Percentiles rank a stretch among this genome's conserved stretches.
Evolutionary conservation across 2,113 vertebrate genomes (phyloP).

Genomic region (Struthio camelus): DNA sequence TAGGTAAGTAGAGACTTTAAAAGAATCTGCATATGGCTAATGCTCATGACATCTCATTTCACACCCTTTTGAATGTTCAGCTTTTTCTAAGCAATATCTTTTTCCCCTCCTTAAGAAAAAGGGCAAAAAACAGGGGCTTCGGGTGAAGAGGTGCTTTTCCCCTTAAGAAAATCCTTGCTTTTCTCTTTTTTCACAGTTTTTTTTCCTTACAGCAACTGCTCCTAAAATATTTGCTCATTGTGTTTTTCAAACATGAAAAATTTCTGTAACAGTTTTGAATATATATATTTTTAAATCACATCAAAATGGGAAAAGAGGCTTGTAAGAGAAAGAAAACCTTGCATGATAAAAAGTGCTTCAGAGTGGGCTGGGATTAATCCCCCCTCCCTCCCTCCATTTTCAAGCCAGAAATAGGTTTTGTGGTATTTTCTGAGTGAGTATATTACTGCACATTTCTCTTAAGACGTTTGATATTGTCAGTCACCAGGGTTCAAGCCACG

Average conservation of each 20-base stretch:
- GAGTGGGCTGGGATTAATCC: conserved; percentile 9
- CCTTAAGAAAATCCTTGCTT: conserved; percentile 1
- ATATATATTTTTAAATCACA: not conserved
- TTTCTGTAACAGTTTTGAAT: not conserved
- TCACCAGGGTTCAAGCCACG: not conserved
- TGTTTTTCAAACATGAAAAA: conserved; percentile 52
- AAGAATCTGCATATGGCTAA: not conserved
- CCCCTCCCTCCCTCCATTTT: not conserved
- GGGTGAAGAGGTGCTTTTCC: not conserved
- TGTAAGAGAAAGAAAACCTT: not conserved
- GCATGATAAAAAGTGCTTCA: not conserved
- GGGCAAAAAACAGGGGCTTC: not conserved
- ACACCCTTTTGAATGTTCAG: not conserved
- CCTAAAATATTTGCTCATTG: conserved; percentile 58
- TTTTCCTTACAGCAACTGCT: not conserved
- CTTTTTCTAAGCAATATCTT: not conserved
- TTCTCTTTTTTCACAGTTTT: not conserved
- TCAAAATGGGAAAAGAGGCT: not conserved
- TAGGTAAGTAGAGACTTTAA: not conserved
- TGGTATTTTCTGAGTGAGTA: not conserved
- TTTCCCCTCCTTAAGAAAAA: not conserved
- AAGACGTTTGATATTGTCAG: not conserved
- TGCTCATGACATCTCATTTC: not conserved
- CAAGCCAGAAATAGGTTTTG: not conserved
- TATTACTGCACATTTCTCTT: not conserved